Evolutionary conservation across 1,140 invertebrate genomes (phyloP).

Genomic region (Chrysopa pallens): DNA sequence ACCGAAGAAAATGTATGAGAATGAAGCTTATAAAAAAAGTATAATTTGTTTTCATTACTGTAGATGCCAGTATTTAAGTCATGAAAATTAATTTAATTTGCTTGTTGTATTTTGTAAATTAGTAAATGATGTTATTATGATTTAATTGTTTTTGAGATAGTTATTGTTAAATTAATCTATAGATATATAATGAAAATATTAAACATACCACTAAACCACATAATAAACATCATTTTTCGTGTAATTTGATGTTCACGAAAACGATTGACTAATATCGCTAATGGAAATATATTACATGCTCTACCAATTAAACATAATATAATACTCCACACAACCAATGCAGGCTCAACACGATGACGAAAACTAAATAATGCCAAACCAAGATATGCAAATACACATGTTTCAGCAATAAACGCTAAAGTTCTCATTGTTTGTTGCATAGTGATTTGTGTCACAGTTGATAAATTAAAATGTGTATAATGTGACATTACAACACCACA

Average conservation of each 20-base stretch:
- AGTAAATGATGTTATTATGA: too few relatives aligned
- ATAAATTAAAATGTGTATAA: slow-evolving; percentile 97
- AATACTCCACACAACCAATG: slow-evolving; percentile 84
- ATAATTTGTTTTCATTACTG: too few relatives aligned
- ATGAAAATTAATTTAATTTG: too few relatives aligned
- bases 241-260: slow-evolving; percentile 97
- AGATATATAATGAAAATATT: not conserved
- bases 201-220: slow-evolving; percentile 91
- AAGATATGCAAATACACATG: slow-evolving; percentile 97
- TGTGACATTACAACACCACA: slow-evolving; percentile 99
- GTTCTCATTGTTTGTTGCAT: slow-evolving; percentile 99
- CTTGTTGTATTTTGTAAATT: too few relatives aligned
- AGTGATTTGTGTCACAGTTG: slow-evolving; percentile 95
- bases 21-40: too few relatives aligned
- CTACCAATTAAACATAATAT: slow-evolving; percentile 81
- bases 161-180: too few relatives aligned
- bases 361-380: slow-evolving; percentile 97
- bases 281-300: slow-evolving; percentile 92
- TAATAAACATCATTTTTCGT: slow-evolving; percentile 97
- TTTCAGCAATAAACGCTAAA: slow-evolving; percentile 93
- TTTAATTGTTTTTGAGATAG: too few relatives aligned
- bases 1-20: too few relatives aligned
- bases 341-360: slow-evolving; percentile 60
- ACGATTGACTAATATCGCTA: slow-evolving; percentile 83
- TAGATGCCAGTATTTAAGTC: too few relatives aligned